A percentile compares a stretch with the other conserved stretches of the same genome.
phyloP scores from a whole-genome alignment of 2,888 invertebrate species.

The Aphrophora alni region DNA sequence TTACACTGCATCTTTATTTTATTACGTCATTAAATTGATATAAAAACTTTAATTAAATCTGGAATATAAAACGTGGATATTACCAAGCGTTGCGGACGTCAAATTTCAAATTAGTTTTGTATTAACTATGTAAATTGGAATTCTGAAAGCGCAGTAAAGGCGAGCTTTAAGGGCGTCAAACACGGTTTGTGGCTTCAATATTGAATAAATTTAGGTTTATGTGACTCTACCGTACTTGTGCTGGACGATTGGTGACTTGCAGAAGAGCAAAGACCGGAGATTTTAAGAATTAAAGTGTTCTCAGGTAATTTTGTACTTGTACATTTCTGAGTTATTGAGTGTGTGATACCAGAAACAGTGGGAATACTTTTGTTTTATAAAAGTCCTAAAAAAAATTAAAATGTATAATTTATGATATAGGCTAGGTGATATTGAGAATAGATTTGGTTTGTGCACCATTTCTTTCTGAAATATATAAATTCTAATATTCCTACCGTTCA shows the following conservation, averaged over 20 bases:
- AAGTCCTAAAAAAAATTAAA: too few relatives aligned
- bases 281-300: too few relatives aligned
- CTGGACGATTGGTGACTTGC: neutral
- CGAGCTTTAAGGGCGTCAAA: neutral
- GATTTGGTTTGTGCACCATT: too few relatives aligned
- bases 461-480: too few relatives aligned
- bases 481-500: too few relatives aligned
- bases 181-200: slow-evolving; percentile 6
- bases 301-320: too few relatives aligned
- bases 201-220: slow-evolving; percentile 6
- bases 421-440: too few relatives aligned
- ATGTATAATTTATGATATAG: too few relatives aligned
- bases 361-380: too few relatives aligned
- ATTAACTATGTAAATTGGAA: slow-evolving; percentile 30
- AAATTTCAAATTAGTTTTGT: slow-evolving; percentile 4
- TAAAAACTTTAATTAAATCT: neutral
- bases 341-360: too few relatives aligned
- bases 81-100: neutral
- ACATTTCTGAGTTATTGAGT: too few relatives aligned
- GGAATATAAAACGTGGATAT: neutral
- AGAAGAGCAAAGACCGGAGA: neutral
- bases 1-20: neutral
- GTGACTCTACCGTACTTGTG: neutral
- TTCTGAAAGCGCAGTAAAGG: slow-evolving; percentile 18
- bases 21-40: neutral